phyloP scores from a whole-genome alignment of 2,113 vertebrate species.

The Hoplias malabaricus region DNA sequence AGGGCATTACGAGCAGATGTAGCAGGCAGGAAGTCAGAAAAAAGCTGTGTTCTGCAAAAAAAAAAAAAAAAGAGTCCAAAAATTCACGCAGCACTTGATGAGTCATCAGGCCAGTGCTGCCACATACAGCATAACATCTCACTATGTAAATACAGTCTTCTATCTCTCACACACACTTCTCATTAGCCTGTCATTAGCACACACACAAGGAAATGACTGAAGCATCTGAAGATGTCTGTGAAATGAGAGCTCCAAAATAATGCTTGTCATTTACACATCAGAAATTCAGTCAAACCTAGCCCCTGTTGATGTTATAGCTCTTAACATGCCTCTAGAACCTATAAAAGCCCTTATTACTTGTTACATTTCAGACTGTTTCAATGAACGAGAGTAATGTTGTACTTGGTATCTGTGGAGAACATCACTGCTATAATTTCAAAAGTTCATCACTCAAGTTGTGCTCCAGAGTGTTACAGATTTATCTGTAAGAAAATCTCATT shows the following conservation, averaged over 20 bases:
- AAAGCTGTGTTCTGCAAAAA: constrained; percentile 35
- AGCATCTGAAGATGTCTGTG: neutral
- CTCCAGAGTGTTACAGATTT: too few species aligned
- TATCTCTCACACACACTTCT: neutral
- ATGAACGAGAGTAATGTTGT: too few species aligned
- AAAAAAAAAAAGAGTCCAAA: constrained; percentile 35
- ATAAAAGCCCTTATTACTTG: neutral
- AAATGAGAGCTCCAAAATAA: too few species aligned
- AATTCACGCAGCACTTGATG: constrained; percentile 46
- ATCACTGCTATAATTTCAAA: too few species aligned
- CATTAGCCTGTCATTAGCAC: neutral
- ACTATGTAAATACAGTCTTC: constrained; percentile 19
- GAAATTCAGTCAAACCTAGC: too few species aligned
- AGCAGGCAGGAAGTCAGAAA: constrained; percentile 54
- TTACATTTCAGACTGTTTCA: too few species aligned
- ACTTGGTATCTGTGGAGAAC: too few species aligned
- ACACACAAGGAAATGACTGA: neutral
- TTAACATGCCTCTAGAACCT: neutral
- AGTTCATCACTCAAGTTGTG: too few species aligned
- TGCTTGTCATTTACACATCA: too few species aligned
- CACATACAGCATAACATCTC: constrained; percentile 13
- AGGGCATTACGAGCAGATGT: constrained; percentile 69
- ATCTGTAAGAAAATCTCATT: too few species aligned
- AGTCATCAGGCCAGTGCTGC: constrained; percentile 36
- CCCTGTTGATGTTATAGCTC: neutral